Evolutionary conservation across 2,888 invertebrate species (phyloP).

Genomic region (Tachystola acroxantha): DNA sequence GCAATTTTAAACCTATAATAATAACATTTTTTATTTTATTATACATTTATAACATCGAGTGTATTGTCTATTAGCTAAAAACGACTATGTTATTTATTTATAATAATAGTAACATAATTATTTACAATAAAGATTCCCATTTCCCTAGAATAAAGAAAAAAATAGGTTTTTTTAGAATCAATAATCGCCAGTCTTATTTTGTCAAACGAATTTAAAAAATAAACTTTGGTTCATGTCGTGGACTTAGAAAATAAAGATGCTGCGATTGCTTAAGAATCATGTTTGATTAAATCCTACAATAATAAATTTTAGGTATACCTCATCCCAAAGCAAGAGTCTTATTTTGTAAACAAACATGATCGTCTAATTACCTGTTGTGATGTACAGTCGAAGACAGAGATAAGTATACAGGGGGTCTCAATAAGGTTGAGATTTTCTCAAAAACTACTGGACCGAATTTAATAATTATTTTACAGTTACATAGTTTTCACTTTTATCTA

Average conservation of each 20-base stretch:
- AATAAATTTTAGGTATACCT: too few species aligned
- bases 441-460: too few species aligned
- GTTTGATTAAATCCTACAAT: too few species aligned
- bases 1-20: constrained; percentile 1
- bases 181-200: constrained; percentile 25
- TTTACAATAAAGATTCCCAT: neutral
- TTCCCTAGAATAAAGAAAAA: constrained; percentile 7
- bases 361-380: too few species aligned
- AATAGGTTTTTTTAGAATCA: constrained; percentile 15
- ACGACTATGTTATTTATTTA: constrained; percentile 11
- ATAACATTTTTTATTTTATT: constrained; percentile 1
- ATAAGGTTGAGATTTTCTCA: too few species aligned
- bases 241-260: neutral
- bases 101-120: constrained; percentile 1
- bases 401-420: too few species aligned
- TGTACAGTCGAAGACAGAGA: too few species aligned
- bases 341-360: too few species aligned
- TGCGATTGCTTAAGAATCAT: too few species aligned
- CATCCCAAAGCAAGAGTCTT: too few species aligned
- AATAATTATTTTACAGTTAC: too few species aligned
- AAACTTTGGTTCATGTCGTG: constrained; percentile 18
- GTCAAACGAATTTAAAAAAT: constrained; percentile 8
- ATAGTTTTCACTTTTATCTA: too few species aligned
- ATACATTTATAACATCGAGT: constrained; percentile 17
- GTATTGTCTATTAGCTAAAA: constrained; percentile 25